These are phyloP conservation scores for Incurvaria masculella DNA, from an alignment of 2,888 invertebrate species.

Conservation along the genomic window DNA sequence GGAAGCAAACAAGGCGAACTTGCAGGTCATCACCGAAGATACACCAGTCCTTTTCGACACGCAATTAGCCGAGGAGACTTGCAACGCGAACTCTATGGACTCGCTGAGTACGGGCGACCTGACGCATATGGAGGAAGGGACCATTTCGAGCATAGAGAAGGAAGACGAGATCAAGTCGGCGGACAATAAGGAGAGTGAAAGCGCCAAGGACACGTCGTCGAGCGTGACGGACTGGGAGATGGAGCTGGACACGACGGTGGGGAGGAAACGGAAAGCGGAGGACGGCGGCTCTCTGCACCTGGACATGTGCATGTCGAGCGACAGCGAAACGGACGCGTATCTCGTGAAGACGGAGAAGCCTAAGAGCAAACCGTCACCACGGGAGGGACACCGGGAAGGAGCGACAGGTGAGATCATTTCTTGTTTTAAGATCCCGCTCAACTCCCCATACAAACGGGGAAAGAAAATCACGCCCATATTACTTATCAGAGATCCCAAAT, in stretches of 20 bases:
- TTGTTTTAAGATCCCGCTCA: too few species aligned
- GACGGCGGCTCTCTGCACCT: slow-evolving; percentile 37
- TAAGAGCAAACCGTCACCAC: slow-evolving; percentile 31
- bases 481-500: too few species aligned
- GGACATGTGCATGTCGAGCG: slow-evolving; percentile 52
- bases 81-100: slow-evolving; percentile 43
- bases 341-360: slow-evolving; percentile 33
- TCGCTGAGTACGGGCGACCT: slow-evolving; percentile 41
- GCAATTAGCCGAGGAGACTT: slow-evolving; percentile 37
- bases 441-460: too few species aligned
- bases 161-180: slow-evolving; percentile 29
- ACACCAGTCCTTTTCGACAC: slow-evolving; percentile 53
- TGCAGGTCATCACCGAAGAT: slow-evolving; percentile 50
- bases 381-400: slow-evolving; percentile 22
- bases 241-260: slow-evolving; percentile 53
- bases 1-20: slow-evolving; percentile 22
- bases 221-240: slow-evolving; percentile 60
- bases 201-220: slow-evolving; percentile 33
- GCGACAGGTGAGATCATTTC: background rate
- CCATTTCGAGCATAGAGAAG: slow-evolving; percentile 28
- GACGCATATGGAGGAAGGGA: slow-evolving; percentile 29
- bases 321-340: slow-evolving; percentile 41
- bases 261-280: slow-evolving; percentile 37
- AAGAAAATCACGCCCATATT: too few species aligned
- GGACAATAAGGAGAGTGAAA: slow-evolving; percentile 31